Conservation (phyloP, 92 coral and sea anemone species). For the Parazoanthus darwini region DNA sequence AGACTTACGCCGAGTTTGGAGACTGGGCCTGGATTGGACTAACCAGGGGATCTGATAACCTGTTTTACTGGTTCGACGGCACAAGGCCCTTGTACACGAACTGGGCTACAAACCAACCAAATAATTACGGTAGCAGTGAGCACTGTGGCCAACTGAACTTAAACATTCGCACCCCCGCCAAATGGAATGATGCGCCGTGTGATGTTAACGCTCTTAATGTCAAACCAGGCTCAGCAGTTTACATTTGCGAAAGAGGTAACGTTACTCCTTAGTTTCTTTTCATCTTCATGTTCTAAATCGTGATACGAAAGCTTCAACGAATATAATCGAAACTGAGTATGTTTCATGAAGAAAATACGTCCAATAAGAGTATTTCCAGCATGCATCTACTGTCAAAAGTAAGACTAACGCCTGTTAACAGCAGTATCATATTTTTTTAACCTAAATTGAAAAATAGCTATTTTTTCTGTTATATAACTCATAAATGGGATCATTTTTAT, state of each 20-base stretch:
- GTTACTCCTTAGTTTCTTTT: neutral
- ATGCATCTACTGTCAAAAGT: too few relatives aligned
- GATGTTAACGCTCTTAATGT: neutral
- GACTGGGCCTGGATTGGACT: neutral
- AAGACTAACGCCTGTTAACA: too few relatives aligned
- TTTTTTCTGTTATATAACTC: too few relatives aligned
- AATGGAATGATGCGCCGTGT: neutral
- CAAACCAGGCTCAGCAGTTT: neutral
- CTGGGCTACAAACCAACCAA: neutral
- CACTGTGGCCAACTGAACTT: neutral
- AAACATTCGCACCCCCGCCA: neutral
- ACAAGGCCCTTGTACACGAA: neutral
- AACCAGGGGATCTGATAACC: conserved; percentile 2
- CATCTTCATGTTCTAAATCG: too few relatives aligned
- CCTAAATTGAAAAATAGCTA: too few relatives aligned
- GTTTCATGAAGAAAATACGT: too few relatives aligned
- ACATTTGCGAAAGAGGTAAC: conserved; percentile 12
- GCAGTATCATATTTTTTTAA: too few relatives aligned
- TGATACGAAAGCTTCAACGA: too few relatives aligned
- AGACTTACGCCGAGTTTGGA: neutral
- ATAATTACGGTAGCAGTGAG: neutral
- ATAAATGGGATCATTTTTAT: too few relatives aligned
- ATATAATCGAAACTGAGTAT: too few relatives aligned
- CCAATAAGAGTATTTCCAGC: too few relatives aligned
- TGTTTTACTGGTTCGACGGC: conserved; percentile 6